These are phyloP conservation scores for Drosophila subquinaria DNA, from an alignment of 2,888 invertebrate genomes.

Conservation along the genomic window DNA sequence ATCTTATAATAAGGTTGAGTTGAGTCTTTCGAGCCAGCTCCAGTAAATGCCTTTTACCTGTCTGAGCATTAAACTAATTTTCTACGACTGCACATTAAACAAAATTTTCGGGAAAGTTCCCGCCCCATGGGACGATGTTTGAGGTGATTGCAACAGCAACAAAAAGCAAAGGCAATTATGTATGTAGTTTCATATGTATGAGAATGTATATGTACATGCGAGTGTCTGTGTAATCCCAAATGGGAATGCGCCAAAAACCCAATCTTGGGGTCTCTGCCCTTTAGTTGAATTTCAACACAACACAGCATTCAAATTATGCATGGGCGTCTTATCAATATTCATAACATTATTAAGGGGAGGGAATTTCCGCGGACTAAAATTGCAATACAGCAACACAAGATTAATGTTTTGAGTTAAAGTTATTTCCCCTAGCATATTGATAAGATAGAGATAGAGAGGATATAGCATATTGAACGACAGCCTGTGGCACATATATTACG, in stretches of 20 bases:
- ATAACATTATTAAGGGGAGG: slow-evolving; percentile 63
- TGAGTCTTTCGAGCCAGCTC: slow-evolving; percentile 23
- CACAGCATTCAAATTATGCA: slow-evolving; percentile 57
- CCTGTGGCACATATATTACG: slow-evolving; percentile 42
- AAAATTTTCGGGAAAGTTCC: slow-evolving; percentile 47
- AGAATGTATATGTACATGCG: neutral
- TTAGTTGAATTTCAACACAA: slow-evolving; percentile 55
- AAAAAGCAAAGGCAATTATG: slow-evolving; percentile 51
- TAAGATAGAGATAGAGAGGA: slow-evolving; percentile 34
- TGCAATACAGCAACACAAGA: slow-evolving; percentile 37
- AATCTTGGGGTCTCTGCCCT: slow-evolving; percentile 59
- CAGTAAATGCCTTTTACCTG: slow-evolving; percentile 41
- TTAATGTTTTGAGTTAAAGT: slow-evolving; percentile 56
- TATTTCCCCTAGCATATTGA: slow-evolving; percentile 48
- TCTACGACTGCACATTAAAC: slow-evolving; percentile 73
- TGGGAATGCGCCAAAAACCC: slow-evolving; percentile 56
- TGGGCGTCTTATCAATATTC: slow-evolving; percentile 69
- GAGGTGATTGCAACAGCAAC: slow-evolving; percentile 33
- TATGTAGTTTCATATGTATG: slow-evolving; percentile 44
- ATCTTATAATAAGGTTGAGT: slow-evolving; percentile 47
- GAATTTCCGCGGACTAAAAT: slow-evolving; percentile 11
- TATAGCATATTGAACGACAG: slow-evolving; percentile 22
- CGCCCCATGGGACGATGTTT: slow-evolving; percentile 26
- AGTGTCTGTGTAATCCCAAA: slow-evolving; percentile 63
- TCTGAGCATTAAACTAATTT: slow-evolving; percentile 72